A percentile compares a stretch with the other conserved stretches of the same genome.
Evolutionary conservation across 2,797 vertebrate species (phyloP).

Genomic region (Sebastes cheni): DNA sequence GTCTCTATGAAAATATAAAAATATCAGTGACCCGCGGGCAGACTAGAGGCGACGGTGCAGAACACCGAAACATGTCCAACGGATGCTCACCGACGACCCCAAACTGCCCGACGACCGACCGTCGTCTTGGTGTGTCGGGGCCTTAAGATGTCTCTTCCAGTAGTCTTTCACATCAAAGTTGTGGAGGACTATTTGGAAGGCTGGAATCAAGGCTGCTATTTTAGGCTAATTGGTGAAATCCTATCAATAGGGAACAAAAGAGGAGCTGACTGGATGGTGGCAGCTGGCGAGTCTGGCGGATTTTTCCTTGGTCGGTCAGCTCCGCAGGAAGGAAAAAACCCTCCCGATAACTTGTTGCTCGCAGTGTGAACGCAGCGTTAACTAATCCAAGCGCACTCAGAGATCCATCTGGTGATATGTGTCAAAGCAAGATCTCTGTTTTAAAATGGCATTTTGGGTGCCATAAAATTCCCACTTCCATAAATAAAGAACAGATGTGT

Average conservation of each 20-base stretch:
- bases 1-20: no score
- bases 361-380: constrained; percentile 4
- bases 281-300: neutral
- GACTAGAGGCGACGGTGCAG: no score
- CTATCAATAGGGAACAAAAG: neutral
- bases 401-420: constrained; percentile 6
- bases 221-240: neutral
- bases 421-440: constrained; percentile 3
- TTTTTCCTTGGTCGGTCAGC: neutral
- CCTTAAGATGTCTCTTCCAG: neutral
- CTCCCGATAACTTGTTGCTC: constrained; percentile 16
- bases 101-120: no score
- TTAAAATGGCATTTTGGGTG: constrained; percentile 30
- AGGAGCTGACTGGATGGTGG: neutral
- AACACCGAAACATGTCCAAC: no score
- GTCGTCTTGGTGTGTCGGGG: no score
- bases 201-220: neutral
- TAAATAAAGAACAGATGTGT: constrained; percentile 56
- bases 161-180: neutral
- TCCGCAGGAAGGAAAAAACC: neutral
- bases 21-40: no score
- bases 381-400: neutral
- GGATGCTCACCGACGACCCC: no score
- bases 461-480: constrained; percentile 20
- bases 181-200: neutral